These are phyloP conservation scores for Chrysoperla carnea DNA, from an alignment of 1,140 invertebrate species.

Conservation along the genomic window DNA sequence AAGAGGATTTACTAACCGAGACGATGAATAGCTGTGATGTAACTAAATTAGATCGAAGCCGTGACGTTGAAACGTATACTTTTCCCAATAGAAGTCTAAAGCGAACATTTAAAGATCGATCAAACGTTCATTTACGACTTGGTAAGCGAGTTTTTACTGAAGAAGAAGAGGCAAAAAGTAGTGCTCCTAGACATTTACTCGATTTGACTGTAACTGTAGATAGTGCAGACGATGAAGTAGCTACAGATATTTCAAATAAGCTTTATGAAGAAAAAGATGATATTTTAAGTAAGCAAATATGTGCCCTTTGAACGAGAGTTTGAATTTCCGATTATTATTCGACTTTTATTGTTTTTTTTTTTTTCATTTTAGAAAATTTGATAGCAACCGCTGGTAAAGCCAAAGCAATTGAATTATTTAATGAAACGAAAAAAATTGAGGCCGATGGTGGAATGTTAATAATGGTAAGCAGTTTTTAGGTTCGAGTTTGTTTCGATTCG, in stretches of 20 bases:
- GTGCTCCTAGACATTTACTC: slow-evolving; percentile 25
- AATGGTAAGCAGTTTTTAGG: slow-evolving; percentile 29
- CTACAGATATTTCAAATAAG: slow-evolving; percentile 48
- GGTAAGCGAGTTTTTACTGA: slow-evolving; percentile 26
- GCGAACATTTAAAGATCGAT: slow-evolving; percentile 35
- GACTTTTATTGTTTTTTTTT: background rate
- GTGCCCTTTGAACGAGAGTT: no score
- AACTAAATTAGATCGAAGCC: slow-evolving; percentile 28
- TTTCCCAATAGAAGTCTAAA: slow-evolving; percentile 29
- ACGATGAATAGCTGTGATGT: slow-evolving; percentile 38
- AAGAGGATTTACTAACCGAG: slow-evolving; percentile 40
- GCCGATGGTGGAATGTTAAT: slow-evolving; percentile 67
- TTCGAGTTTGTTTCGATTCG: no score
- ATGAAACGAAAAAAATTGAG: slow-evolving; percentile 63
- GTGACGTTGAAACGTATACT: slow-evolving; percentile 41
- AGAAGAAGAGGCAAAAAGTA: slow-evolving; percentile 25
- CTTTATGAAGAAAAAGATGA: slow-evolving; percentile 49
- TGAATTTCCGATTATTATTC: slow-evolving; percentile 6
- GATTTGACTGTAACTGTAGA: slow-evolving; percentile 29
- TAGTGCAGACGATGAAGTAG: slow-evolving; percentile 35
- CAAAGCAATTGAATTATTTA: slow-evolving; percentile 55
- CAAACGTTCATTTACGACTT: slow-evolving; percentile 36
- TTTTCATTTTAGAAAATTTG: slow-evolving; percentile 40
- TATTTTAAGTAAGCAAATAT: slow-evolving; percentile 39
- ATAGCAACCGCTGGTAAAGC: slow-evolving; percentile 52